A percentile compares a stretch with the other conserved stretches of the same genome.
Evolutionary conservation across 1,140 invertebrate genomes (phyloP).

Genomic region (Drosophila ambigua): DNA sequence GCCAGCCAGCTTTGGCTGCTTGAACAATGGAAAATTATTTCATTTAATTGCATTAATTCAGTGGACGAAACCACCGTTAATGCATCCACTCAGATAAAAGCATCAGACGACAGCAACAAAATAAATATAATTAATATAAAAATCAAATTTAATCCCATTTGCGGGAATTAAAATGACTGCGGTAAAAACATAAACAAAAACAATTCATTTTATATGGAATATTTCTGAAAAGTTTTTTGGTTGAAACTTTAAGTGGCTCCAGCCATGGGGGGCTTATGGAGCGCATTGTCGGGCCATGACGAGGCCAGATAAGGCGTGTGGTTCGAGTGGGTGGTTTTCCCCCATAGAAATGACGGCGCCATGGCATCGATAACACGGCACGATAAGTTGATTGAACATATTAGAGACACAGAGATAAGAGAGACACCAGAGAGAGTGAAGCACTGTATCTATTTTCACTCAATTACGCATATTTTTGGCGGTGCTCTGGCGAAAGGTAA

Average conservation of each 20-base stretch:
- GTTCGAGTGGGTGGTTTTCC: conserved; percentile 34
- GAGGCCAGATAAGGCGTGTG: conserved; percentile 23
- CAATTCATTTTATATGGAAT: conserved; percentile 8
- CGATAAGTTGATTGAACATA: conserved; percentile 25
- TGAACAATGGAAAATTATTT: conserved; percentile 12
- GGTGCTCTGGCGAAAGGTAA: not conserved
- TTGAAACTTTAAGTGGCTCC: not conserved
- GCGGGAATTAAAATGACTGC: not conserved
- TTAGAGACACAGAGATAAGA: too few relatives aligned
- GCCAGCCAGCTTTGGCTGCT: not conserved
- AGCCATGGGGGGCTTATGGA: conserved; percentile 3
- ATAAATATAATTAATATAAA: not conserved
- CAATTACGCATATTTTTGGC: not conserved
- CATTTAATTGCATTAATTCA: conserved; percentile 26
- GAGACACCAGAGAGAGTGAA: too few relatives aligned
- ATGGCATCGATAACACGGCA: conserved; percentile 1
- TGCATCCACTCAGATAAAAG: conserved; percentile 13
- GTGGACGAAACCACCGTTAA: not conserved
- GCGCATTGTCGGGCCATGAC: conserved; percentile 8
- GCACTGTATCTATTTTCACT: not conserved
- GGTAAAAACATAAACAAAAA: not conserved
- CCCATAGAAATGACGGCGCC: conserved; percentile 1
- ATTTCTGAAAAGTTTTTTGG: not conserved
- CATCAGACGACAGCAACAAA: not conserved
- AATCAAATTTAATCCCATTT: conserved; percentile 12